Evolutionary conservation across 1,140 invertebrate genomes (phyloP).

Genomic region (Lineus longissimus): DNA sequence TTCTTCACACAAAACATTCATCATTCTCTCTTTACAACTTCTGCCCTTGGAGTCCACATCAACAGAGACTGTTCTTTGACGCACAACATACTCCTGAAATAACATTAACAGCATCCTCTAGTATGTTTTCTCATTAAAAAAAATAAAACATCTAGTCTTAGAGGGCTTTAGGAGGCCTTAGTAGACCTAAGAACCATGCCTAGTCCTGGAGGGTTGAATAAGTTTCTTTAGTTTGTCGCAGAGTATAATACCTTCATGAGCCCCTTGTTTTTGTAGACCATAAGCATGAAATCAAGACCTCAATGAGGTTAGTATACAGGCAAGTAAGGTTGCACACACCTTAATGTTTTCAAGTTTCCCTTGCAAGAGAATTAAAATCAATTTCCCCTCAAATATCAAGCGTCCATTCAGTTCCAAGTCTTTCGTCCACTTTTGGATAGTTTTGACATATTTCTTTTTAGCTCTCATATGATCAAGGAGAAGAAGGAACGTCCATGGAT

Average conservation of each 20-base stretch:
- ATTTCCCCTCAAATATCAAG: conserved; percentile 22
- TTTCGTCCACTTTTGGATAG: conserved; percentile 27
- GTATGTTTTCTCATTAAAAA: no score
- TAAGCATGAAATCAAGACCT: no score
- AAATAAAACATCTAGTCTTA: no score
- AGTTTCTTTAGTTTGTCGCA: no score
- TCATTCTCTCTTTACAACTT: conserved; percentile 29
- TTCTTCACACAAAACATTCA: conserved; percentile 26
- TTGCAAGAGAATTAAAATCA: conserved; percentile 27
- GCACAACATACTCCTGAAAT: conserved; percentile 26
- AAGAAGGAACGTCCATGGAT: conserved; percentile 11
- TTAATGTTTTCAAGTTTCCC: conserved; percentile 16
- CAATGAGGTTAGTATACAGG: no score
- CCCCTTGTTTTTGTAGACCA: no score
- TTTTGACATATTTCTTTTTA: conserved; percentile 24
- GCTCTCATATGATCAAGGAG: conserved; percentile 31
- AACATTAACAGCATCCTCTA: no score
- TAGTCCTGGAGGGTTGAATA: no score
- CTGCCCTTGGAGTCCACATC: conserved; percentile 29
- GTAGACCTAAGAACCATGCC: no score
- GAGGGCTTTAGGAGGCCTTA: no score
- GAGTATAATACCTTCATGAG: no score
- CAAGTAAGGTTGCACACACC: no score
- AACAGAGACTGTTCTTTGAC: conserved; percentile 23
- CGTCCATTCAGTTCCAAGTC: conserved; percentile 22